Base-by-base conservation (phyloP, 2,113 vertebrate species). In the Nothocercus nigrocapillus region DNA sequence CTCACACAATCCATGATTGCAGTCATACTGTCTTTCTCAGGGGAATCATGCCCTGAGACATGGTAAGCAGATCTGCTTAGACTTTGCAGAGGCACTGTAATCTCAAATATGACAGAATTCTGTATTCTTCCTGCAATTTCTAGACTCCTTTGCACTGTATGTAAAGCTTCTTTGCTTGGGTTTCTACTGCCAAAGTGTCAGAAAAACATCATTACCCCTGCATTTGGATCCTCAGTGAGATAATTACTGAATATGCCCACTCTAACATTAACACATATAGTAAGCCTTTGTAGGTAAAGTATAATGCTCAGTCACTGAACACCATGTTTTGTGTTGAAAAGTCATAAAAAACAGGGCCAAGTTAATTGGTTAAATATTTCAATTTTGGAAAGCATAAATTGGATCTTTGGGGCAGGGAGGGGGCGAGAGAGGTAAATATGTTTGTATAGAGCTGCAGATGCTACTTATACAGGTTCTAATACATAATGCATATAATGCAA, bases 201-300 rank as follows among this genome's bases (percentile, higher is more conserved):
- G 34, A 75, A 91, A 92, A 78, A 24, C 15, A 79, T n/a, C 28
- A 59, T 36, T 81, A n/a, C 22, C 14, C 3, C 30, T 68, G 19
- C 78, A 67, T 62, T 36, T 53, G 42, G 72, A 68, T 38, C 21
- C 79, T 68, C 30, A 45, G 32, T 74, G 18, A 51, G n/a, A 36
- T 4, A 5, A 54, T 20, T 63, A 9, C 9, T 19, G 5, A 77
- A 47, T 38, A 40, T 2, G 0, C 4, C 16, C 36, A 87, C 36
- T 17, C 54, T 69, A 32, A 56, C 38, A 82, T 25, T 72, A 54
- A 77, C 22, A 63, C 25, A 44, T 1, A 3, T 0, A 28, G 25
- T 34, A 68, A 82, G 38, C 1, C 0, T 0, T 22, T 72, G 19
- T 7, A 38, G 17, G 7, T 30, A 13, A 61, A 47, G 13, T 3